Evolutionary conservation across 2,113 vertebrate genomes (phyloP), one percentile per base, ranked within the genome.

Genomic region (Cervus canadensis): DNA sequence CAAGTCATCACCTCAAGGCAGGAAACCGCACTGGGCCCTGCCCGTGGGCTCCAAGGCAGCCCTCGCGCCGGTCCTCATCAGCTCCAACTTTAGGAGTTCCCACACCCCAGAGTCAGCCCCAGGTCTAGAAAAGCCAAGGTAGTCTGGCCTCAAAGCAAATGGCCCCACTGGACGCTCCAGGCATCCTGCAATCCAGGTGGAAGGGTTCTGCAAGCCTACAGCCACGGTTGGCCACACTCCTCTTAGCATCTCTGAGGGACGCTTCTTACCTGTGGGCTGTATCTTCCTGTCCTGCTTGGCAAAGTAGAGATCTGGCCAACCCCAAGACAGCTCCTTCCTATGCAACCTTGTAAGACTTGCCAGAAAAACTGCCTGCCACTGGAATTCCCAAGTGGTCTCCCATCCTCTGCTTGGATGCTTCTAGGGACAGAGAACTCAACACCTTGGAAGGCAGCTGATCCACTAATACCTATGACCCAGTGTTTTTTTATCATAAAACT

Each of bases 151-250:
- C 56, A 4, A 52, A 78, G 83, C 54, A 33, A 95, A 54, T 1
- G 30, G 21, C 13, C 2, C 2, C n/a, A 5, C 15, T 4, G 12
- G 40, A 43, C 7, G 13, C 26, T 50, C 83, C 17, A 48, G 57
- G 23, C 17, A 10, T 15, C 17, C 54, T 36, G 76, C 30, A 71
- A 64, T 43, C 76, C 91, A 67, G 10, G 23, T 21, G 10, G 40
- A 45, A 64, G 19, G 17, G 40, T 25, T 76, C 36, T 48, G 36
- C 16, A 21, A 67, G 50, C n/a, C 74, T 19, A 28, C 23, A 59
- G 21, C 7, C 10, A 0, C 1, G 0, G 11, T 19, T 60, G 21
- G 28, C 50, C n/a, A 13, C 9, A 11, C 15, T 48, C 13, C 26
- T 45, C 48, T 90, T 23, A 0, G 56, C 23, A 71, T 50, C 93